These are phyloP conservation scores for Tachina lurida DNA, from an alignment of 2,888 invertebrate genomes.

Conservation along the genomic window DNA sequence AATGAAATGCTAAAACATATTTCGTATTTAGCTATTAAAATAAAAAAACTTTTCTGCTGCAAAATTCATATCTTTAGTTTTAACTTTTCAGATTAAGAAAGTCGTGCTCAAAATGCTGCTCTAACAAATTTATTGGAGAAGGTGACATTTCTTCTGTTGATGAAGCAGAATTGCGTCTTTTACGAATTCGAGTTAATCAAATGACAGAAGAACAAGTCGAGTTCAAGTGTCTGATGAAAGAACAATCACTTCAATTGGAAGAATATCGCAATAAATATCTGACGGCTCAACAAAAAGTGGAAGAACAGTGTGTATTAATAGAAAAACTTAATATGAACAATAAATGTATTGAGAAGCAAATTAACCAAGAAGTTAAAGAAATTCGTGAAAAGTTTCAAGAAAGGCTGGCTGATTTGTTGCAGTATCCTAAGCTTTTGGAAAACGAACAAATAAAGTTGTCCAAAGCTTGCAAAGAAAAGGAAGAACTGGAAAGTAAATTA, in stretches of 20 bases:
- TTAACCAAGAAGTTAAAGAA: slow-evolving; percentile 81
- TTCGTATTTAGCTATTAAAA: not conserved
- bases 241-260: slow-evolving; percentile 81
- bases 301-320: slow-evolving; percentile 80
- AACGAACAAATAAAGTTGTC: slow-evolving; percentile 81
- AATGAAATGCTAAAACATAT: not conserved
- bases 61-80: not conserved
- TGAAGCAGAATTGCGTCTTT: slow-evolving; percentile 75
- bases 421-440: slow-evolving; percentile 81
- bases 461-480: slow-evolving; percentile 79
- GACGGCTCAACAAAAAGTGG: slow-evolving; percentile 81
- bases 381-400: slow-evolving; percentile 82
- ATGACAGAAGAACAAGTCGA: slow-evolving; percentile 81
- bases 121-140: slow-evolving; percentile 56
- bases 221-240: slow-evolving; percentile 81
- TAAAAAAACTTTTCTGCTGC: not conserved
- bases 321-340: slow-evolving; percentile 81
- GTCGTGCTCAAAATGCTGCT: slow-evolving; percentile 74
- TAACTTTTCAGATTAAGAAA: slow-evolving; percentile 75
- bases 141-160: slow-evolving; percentile 72
- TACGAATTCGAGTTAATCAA: slow-evolving; percentile 79
- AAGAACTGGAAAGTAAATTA: slow-evolving; percentile 79
- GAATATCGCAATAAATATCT: slow-evolving; percentile 82
- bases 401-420: slow-evolving; percentile 80
- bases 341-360: slow-evolving; percentile 81